A percentile compares a stretch with the other conserved stretches of the same genome.
These are phyloP conservation scores for Ophonus ardosiacus DNA, from an alignment of 2,888 invertebrate genomes.

Conservation along the genomic window DNA sequence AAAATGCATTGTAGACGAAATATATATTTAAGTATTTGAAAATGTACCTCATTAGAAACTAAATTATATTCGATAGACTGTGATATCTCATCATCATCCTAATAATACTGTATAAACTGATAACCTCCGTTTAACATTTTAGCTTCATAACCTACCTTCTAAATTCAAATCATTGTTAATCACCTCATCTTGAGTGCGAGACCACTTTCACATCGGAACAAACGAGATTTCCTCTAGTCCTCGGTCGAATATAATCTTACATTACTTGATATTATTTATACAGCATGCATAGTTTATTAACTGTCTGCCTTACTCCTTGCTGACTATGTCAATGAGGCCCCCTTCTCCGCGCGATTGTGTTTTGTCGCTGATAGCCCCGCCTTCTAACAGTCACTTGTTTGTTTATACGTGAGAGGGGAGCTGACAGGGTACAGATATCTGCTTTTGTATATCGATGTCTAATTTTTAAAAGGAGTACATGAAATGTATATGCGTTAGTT, in stretches of 20 bases:
- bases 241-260: slow-evolving; percentile 23
- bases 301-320: not conserved
- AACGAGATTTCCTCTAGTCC: not conserved
- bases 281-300: slow-evolving; percentile 30
- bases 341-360: slow-evolving; percentile 19
- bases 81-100: too few species aligned
- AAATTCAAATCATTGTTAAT: slow-evolving; percentile 30
- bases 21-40: too few species aligned
- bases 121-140: not conserved
- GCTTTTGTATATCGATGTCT: slow-evolving; percentile 36
- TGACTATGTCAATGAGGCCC: slow-evolving; percentile 15
- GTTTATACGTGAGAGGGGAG: slow-evolving; percentile 26
- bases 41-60: too few species aligned
- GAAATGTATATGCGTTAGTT: slow-evolving; percentile 48
- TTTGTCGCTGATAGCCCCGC: slow-evolving; percentile 34
- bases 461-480: slow-evolving; percentile 42
- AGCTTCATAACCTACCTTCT: slow-evolving; percentile 12
- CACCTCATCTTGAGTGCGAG: slow-evolving; percentile 16
- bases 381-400: slow-evolving; percentile 50
- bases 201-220: slow-evolving; percentile 32
- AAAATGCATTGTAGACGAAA: too few species aligned
- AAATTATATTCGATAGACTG: too few species aligned
- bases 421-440: slow-evolving; percentile 8
- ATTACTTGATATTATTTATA: slow-evolving; percentile 33
- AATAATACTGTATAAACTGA: not conserved